phyloP scores from a whole-genome alignment of 2,113 vertebrate species.

The Crotophaga sulcirostris region DNA sequence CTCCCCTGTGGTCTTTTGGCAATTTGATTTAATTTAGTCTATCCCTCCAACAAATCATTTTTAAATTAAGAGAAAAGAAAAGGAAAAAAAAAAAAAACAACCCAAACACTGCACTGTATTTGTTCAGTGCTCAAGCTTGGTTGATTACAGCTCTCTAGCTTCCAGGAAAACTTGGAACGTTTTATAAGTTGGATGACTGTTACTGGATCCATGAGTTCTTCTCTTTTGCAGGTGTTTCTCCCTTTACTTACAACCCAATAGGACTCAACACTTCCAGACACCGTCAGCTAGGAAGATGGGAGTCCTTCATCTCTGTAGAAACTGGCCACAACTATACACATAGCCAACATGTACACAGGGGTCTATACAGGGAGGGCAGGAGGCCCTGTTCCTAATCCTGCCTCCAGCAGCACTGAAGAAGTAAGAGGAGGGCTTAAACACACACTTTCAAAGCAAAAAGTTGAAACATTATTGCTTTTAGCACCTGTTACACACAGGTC shows the following conservation, averaged over 20 bases:
- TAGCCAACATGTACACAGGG: background rate
- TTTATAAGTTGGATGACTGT: background rate
- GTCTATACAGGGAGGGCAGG: background rate
- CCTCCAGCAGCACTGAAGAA: background rate
- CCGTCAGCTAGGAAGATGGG: background rate
- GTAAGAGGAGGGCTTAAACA: background rate
- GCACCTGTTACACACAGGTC: background rate
- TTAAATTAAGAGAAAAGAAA: constrained; percentile 29
- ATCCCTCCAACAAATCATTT: constrained; percentile 52
- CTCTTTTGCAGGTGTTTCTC: background rate
- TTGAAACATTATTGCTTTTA: background rate
- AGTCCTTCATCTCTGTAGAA: background rate
- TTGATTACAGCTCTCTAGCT: background rate
- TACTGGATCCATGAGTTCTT: background rate
- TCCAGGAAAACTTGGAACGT: constrained; percentile 10
- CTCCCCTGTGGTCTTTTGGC: constrained; percentile 37
- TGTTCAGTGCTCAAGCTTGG: background rate
- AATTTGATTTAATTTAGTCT: constrained; percentile 63
- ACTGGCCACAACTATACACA: background rate
- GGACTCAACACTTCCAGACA: background rate
- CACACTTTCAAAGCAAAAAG: background rate
- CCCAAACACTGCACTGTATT: background rate
- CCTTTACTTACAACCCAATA: background rate
- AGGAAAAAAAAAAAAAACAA: background rate
- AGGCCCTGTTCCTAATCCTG: background rate